Evolutionary conservation across 2,113 vertebrate genomes (phyloP).

Genomic region (Tachysurus vachellii): DNA sequence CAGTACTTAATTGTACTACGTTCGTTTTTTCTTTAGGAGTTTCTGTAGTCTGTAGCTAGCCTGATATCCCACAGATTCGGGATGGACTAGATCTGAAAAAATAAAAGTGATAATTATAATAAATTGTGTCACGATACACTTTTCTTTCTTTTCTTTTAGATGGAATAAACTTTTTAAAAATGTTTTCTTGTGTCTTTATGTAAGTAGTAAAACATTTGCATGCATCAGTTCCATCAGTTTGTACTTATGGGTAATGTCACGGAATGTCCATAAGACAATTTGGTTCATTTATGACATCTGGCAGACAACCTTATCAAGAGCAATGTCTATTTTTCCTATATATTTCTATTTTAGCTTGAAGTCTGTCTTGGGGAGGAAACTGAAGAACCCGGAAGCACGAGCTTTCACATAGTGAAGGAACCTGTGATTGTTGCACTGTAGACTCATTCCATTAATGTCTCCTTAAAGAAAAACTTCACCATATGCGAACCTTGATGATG

Average conservation of each 20-base stretch:
- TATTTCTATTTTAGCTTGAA: too few species aligned
- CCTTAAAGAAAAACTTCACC: not conserved
- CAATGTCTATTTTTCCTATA: too few species aligned
- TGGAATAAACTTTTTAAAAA: not conserved
- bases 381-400: too few species aligned
- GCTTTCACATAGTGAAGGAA: not conserved
- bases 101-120: not conserved
- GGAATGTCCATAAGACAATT: not conserved
- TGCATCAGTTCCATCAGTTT: not conserved
- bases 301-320: too few species aligned
- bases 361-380: too few species aligned
- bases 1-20: not conserved
- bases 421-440: not conserved
- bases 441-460: not conserved
- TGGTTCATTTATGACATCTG: not conserved
- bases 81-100: not conserved
- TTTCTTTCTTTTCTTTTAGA: not conserved
- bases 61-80: not conserved
- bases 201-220: not conserved
- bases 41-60: not conserved
- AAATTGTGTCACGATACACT: not conserved
- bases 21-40: not conserved
- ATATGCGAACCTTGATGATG: not conserved
- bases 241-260: not conserved
- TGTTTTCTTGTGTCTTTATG: not conserved